Conservation (phyloP, 1,140 invertebrate species). For the Antheraea pernyi region DNA sequence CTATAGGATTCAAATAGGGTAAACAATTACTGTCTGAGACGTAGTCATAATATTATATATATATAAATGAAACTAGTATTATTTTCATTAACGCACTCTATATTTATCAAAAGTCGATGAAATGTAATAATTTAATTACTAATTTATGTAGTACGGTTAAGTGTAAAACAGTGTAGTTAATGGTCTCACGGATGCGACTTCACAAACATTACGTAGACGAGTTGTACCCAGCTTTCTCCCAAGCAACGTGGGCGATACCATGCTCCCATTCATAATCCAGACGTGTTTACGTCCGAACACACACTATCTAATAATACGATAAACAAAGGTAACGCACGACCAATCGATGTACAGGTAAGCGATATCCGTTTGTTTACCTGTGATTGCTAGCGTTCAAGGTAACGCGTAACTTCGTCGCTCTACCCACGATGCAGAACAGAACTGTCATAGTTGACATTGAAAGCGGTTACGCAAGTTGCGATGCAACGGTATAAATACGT, state of each 20-base stretch:
- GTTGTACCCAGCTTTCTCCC: constrained; percentile 44
- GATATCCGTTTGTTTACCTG: constrained; percentile 73
- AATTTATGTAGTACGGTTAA: not conserved
- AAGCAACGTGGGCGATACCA: constrained; percentile 42
- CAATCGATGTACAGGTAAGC: constrained; percentile 53
- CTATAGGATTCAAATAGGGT: too few species aligned
- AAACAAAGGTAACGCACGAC: constrained; percentile 43
- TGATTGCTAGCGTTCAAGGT: constrained; percentile 66
- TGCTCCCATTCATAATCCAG: constrained; percentile 52
- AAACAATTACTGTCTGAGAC: too few species aligned
- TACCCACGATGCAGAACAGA: constrained; percentile 31
- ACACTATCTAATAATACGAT: constrained; percentile 18
- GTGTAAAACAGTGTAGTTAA: constrained; percentile 11
- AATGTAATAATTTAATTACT: not conserved
- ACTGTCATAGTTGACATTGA: constrained; percentile 68
- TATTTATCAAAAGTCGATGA: not conserved
- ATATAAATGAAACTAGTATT: too few species aligned
- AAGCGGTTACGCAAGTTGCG: constrained; percentile 67
- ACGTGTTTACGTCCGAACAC: constrained; percentile 43
- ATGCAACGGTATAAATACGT: constrained; percentile 32
- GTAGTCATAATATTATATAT: too few species aligned
- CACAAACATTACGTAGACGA: constrained; percentile 24
- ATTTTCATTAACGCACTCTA: too few species aligned
- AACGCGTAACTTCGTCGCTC: constrained; percentile 41
- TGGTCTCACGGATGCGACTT: constrained; percentile 14